These are phyloP conservation scores for Ciona savignyi DNA, from an alignment of 23 tunicate genomes.

Conservation along the genomic window DNA sequence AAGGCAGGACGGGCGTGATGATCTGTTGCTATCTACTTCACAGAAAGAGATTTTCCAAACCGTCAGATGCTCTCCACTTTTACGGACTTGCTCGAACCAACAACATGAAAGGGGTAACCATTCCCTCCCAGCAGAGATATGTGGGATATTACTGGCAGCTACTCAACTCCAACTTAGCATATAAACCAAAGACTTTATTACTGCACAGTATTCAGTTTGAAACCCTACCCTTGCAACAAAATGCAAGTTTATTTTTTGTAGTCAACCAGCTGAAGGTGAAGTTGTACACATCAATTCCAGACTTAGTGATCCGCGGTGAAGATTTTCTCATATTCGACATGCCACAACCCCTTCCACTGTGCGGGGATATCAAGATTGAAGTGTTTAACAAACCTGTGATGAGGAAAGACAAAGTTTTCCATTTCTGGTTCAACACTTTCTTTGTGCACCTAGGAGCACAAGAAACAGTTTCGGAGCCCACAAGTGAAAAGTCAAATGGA, in stretches of 20 bases:
- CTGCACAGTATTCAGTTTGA: constrained; percentile 73
- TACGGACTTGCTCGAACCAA: constrained; percentile 83
- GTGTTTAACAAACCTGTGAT: constrained; percentile 68
- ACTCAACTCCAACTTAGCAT: constrained; percentile 19
- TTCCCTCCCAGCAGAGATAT: constrained; percentile 88
- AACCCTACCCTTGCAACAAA: constrained; percentile 55
- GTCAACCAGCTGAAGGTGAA: constrained; percentile 73
- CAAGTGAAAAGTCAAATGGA: constrained; percentile 11
- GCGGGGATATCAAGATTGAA: constrained; percentile 89
- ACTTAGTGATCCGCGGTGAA: constrained; percentile 27
- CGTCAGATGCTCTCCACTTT: constrained; percentile 60
- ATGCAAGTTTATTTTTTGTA: constrained; percentile 54
- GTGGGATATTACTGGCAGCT: constrained; percentile 66
- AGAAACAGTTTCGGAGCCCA: too few species aligned
- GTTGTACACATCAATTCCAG: constrained; percentile 52
- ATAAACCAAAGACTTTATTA: constrained; percentile 75
- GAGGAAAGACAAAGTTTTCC: constrained; percentile 85
- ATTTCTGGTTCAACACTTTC: constrained; percentile 95
- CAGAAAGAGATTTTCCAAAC: constrained; percentile 35
- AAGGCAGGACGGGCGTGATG: constrained; percentile 95
- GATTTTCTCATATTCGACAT: constrained; percentile 50
- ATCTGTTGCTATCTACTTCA: constrained; percentile 86
- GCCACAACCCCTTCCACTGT: constrained; percentile 62
- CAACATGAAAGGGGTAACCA: constrained; percentile 90
- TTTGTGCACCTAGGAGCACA: constrained; percentile 52